Conservation (phyloP, 2,888 invertebrate genomes). For the Mythimna impura region DNA sequence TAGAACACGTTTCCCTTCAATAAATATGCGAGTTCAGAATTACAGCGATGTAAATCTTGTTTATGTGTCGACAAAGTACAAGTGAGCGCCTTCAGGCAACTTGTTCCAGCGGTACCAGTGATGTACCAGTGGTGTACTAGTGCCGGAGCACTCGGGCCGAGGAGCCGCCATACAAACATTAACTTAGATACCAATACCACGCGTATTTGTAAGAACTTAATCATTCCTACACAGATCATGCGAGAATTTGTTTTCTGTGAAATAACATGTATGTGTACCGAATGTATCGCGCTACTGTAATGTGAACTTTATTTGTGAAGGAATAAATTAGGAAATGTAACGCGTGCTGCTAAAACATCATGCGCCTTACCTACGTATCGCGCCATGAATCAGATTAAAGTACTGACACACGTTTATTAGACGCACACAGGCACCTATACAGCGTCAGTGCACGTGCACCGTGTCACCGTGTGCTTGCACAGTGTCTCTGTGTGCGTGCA, state of each 20-base stretch:
- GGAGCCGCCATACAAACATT: constrained; percentile 23
- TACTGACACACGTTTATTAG: constrained; percentile 73
- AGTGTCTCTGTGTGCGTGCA: not conserved
- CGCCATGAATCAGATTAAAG: constrained; percentile 85
- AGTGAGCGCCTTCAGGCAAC: constrained; percentile 48
- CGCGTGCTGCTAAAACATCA: constrained; percentile 67
- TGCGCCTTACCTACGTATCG: constrained; percentile 73
- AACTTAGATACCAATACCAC: constrained; percentile 43
- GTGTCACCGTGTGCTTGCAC: constrained; percentile 1
- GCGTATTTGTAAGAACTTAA: constrained; percentile 65
- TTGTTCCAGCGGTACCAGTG: not conserved
- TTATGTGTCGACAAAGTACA: constrained; percentile 52
- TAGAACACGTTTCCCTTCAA: constrained; percentile 55
- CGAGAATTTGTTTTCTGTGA: constrained; percentile 58
- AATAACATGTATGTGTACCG: constrained; percentile 33
- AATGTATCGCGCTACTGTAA: constrained; percentile 28
- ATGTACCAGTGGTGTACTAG: not conserved
- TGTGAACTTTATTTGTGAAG: constrained; percentile 48
- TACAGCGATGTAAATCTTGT: constrained; percentile 53
- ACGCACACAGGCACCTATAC: constrained; percentile 65
- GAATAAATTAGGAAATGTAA: constrained; percentile 53
- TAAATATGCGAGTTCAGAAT: constrained; percentile 52
- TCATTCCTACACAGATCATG: constrained; percentile 54
- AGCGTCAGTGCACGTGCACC: not conserved
- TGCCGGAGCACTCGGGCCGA: not conserved